Base-by-base conservation (phyloP, 1,140 invertebrate species). In the Zophobas atratus region DNA sequence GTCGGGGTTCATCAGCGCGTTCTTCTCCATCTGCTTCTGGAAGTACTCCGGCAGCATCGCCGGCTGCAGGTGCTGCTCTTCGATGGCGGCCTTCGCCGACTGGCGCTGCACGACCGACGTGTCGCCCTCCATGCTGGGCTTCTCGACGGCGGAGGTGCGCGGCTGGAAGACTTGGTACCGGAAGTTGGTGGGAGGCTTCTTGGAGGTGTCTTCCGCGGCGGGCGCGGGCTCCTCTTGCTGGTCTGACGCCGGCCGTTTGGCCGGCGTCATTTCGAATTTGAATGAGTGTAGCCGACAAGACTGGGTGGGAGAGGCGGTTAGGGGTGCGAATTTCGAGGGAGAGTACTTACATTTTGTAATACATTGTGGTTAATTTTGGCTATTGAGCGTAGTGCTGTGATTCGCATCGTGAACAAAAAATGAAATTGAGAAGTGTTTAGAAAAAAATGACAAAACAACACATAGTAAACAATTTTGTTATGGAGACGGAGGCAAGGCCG, bases 401-500 rank as follows among this genome's bases (percentile, higher is more conserved):
- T 36, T 91, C 87, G 56, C 60, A 67, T 67, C 39, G 33, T 67
- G 39, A 67, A 51, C 49, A 51, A 20, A 67, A 67, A 67, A 41
- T 41, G 39, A 43, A 38, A 36, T 8, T 20, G 60, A 43, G 43
- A 43, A 67, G 6, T 43, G 20, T 43, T 67, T 43, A 67, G 6
- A 43, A 63, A 67, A 67, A 67, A 67, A 67, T 43, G 60, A 67
- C 60, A 67, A 67, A 67, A 60, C 60, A 67, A 67, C 36, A 67
- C 60, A 43, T 41, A 55, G n/a, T 67, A 41, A 67, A 67, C 39
- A 43, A 32, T 34, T 36, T 57, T 36, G 60, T 20, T 39, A 67
- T 67, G 60, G 39, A 3, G 2, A 67, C 60, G 0, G 2, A 33
- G 20, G 32, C 60, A 67, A 3, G 39, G 60, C 60, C 41, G 8